phyloP scores from a whole-genome alignment of 2,888 invertebrate species.

The Xylocampa areola region DNA sequence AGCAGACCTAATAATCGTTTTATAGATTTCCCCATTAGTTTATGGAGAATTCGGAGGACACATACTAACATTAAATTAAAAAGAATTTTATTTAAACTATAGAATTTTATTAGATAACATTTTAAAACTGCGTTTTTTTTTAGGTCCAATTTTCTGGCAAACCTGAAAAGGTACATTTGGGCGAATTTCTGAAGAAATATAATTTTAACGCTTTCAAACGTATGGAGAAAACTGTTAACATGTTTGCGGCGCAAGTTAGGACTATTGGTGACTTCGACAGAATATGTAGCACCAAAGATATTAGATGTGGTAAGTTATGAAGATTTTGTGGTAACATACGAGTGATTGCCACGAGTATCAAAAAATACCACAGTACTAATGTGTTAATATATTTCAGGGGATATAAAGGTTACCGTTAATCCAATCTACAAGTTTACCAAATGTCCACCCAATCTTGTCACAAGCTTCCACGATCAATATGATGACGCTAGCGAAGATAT shows the following conservation, averaged over 20 bases:
- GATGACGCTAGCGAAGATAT: slow-evolving; percentile 19
- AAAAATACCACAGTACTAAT: not conserved
- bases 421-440: slow-evolving; percentile 75
- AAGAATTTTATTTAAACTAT: too few relatives aligned
- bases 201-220: slow-evolving; percentile 70
- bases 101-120: not conserved
- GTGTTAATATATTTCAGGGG: slow-evolving; percentile 66
- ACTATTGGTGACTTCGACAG: slow-evolving; percentile 68
- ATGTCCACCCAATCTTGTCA: slow-evolving; percentile 71
- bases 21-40: too few relatives aligned
- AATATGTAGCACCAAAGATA: slow-evolving; percentile 59
- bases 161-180: slow-evolving; percentile 65
- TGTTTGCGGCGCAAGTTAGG: slow-evolving; percentile 68
- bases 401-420: slow-evolving; percentile 67
- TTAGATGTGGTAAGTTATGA: slow-evolving; percentile 68
- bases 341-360: not conserved
- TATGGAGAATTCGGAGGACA: too few relatives aligned
- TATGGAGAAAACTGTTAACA: slow-evolving; percentile 57
- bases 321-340: slow-evolving; percentile 13
- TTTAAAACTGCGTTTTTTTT: slow-evolving; percentile 10
- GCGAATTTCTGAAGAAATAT: slow-evolving; percentile 67
- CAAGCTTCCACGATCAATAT: slow-evolving; percentile 60
- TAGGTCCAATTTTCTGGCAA: slow-evolving; percentile 71
- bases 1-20: too few relatives aligned
- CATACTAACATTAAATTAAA: too few relatives aligned